Conservation (phyloP, 2,888 invertebrate genomes). For the Thymelicus sylvestris region DNA sequence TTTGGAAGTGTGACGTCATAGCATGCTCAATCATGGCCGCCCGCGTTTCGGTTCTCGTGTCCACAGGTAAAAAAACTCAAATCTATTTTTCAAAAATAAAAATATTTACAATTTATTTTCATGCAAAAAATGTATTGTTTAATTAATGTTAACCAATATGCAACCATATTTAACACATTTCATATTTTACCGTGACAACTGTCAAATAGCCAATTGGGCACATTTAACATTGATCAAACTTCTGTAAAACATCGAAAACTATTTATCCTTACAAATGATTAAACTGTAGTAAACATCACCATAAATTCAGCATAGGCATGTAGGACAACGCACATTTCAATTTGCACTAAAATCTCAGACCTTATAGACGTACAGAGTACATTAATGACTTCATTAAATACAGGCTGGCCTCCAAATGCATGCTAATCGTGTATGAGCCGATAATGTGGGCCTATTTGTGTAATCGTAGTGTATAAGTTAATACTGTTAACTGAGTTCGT, state of each 20-base stretch:
- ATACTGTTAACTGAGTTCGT: constrained; percentile 20
- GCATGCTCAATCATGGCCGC: too few species aligned
- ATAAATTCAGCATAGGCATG: constrained; percentile 26
- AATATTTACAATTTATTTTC: too few species aligned
- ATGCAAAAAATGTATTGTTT: too few species aligned
- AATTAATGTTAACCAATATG: too few species aligned
- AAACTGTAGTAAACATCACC: constrained; percentile 19
- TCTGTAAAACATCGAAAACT: background rate
- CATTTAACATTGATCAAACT: background rate
- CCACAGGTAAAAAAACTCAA: too few species aligned
- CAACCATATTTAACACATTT: too few species aligned
- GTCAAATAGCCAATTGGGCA: too few species aligned
- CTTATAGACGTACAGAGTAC: constrained; percentile 41
- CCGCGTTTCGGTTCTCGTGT: too few species aligned
- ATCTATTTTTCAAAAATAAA: too few species aligned
- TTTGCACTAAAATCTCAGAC: constrained; percentile 40
- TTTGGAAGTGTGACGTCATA: too few species aligned
- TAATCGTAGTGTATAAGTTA: constrained; percentile 41
- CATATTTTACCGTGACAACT: too few species aligned
- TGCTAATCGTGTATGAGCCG: constrained; percentile 42
- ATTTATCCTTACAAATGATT: background rate
- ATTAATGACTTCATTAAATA: constrained; percentile 47
- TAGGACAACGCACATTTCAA: constrained; percentile 34
- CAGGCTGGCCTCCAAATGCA: constrained; percentile 45
- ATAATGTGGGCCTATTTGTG: constrained; percentile 39